phyloP scores from a whole-genome alignment of 2,797 vertebrate species.

The Falco naumanni region DNA sequence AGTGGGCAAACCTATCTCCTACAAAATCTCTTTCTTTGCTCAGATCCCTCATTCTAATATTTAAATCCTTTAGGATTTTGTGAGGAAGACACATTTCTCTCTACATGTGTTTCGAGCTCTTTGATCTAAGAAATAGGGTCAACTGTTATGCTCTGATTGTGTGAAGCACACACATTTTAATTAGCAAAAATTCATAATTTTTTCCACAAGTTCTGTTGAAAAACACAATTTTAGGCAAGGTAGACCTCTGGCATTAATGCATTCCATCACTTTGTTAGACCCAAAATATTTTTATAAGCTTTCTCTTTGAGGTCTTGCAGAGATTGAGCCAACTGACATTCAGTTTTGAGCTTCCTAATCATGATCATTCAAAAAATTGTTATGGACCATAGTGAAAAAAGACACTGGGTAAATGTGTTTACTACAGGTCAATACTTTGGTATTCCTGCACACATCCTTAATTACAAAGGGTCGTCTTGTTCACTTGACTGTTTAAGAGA shows the following conservation, averaged over 20 bases:
- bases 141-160: background rate
- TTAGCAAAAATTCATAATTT: background rate
- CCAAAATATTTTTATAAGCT: background rate
- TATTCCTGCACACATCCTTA: background rate
- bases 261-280: background rate
- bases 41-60: background rate
- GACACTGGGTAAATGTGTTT: background rate
- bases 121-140: constrained; percentile 32
- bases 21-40: background rate
- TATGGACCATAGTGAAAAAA: background rate
- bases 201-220: background rate
- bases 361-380: background rate
- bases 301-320: background rate
- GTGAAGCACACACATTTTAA: background rate
- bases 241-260: background rate
- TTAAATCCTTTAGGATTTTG: background rate
- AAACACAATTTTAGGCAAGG: background rate
- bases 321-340: background rate
- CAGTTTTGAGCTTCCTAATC: background rate
- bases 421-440: background rate
- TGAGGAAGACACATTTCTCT: background rate
- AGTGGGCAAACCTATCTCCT: background rate
- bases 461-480: background rate
- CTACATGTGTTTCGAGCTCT: background rate
- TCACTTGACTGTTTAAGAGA: background rate